Evolutionary conservation across 2,113 vertebrate genomes (phyloP), one percentile per base, ranked within the genome.

Genomic region (Callionymus lyra): DNA sequence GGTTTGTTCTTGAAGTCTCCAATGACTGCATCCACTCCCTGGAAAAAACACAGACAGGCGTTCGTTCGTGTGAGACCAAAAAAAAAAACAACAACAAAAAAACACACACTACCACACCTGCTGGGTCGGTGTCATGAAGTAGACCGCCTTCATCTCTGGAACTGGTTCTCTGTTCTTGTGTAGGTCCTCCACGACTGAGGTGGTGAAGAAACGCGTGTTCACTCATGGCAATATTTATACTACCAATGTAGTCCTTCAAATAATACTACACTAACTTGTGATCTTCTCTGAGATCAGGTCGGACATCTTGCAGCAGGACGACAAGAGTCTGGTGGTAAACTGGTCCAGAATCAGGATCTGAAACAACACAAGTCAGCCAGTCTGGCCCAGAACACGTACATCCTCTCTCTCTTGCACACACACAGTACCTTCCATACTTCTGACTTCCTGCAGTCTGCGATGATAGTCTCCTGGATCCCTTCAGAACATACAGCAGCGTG

Each of bases 291-390:
- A 65, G 74, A 97, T 87, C 11, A 99, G 82, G 56, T 97, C 92
- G 2, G 86, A 85, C 93, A 99, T 97, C 81, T 88, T 97, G 86
- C 93, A 94, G 73, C 95, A 99, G 3, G 88, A 81, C 4, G 94
- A 90, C 42, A 99, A 77, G 16, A 99, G 84, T 42, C 86, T 94
- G 44, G 93, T 97, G 58, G 93, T 98, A 53, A 94, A 97, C 1
- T 85, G 77, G 70, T 99, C 94, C 64, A 99, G 77, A 63, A 99
- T 90, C 70, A 98, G 81, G 53, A 99, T 73, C 95, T 99, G 76
- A 27, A 27, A 27, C 21, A 27, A 5, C 21, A 27, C 8, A 27
- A 8, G 21, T 27, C 21, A 8, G 21, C 8, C 21, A 27, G 21
- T 27, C 4, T 27, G 4, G 21, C 21, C 4, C 21, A 27, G 21